Percentiles rank a stretch among this genome's conserved stretches.
Evolutionary conservation across 1,140 invertebrate genomes (phyloP).

Genomic region (Sitodiplosis mosellana): DNA sequence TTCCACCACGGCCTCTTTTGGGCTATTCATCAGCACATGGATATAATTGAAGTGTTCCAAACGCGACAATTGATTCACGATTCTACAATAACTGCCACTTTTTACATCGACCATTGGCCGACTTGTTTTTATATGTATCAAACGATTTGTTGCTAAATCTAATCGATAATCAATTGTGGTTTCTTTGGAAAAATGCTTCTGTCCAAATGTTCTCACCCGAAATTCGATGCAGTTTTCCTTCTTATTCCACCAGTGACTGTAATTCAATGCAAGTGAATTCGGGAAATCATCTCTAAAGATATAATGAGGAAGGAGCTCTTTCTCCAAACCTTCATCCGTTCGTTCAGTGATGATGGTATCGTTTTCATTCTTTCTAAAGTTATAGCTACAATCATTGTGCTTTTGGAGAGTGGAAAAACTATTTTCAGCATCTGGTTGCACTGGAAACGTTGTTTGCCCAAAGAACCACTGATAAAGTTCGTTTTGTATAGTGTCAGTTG

Average conservation of each 20-base stretch:
- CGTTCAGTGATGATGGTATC: background rate
- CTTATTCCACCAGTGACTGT: background rate
- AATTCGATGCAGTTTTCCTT: background rate
- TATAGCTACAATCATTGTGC: background rate
- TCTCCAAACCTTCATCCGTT: background rate
- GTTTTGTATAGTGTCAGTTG: background rate
- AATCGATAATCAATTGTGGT: background rate
- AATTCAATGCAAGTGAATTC: background rate
- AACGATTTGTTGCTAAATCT: background rate
- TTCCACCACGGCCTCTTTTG: background rate
- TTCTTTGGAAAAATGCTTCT: background rate
- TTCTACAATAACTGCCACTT: background rate
- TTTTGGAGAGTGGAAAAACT: background rate
- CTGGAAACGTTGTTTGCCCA: background rate
- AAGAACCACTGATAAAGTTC: background rate
- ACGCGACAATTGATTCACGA: background rate
- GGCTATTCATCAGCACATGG: background rate
- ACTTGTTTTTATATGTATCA: background rate
- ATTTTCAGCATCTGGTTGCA: background rate
- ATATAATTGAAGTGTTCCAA: background rate
- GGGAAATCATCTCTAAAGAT: background rate
- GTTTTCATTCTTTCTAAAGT: background rate
- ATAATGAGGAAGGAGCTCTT: background rate
- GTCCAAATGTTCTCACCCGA: background rate
- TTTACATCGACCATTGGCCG: background rate